These are phyloP conservation scores for Pseudomyrmex flavicornis DNA, from an alignment of 1,140 invertebrate species.

Conservation along the genomic window DNA sequence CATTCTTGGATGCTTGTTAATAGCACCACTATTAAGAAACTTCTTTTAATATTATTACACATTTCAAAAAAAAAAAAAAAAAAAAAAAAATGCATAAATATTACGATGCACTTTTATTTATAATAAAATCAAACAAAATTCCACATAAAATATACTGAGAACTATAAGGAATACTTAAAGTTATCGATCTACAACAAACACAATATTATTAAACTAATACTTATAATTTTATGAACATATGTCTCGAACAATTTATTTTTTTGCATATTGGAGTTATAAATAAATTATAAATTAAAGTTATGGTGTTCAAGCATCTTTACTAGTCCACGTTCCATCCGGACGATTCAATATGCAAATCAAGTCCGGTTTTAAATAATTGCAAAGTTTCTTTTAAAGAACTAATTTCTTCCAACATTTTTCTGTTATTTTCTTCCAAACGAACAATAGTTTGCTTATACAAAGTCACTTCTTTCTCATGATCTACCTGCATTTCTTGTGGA, in stretches of 20 bases:
- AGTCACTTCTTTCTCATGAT: conserved; percentile 66
- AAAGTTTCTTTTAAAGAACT: conserved; percentile 68
- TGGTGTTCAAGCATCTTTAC: conserved; percentile 7
- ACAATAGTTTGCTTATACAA: conserved; percentile 72
- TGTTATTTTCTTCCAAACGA: conserved; percentile 74
- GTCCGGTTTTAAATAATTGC: conserved; percentile 54
- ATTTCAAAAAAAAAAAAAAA: neutral
- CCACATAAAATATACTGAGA: conserved; percentile 4
- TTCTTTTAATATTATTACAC: neutral
- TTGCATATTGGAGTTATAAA: conserved; percentile 1
- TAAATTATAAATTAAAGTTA: conserved; percentile 1
- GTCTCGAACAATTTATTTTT: neutral
- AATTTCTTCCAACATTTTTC: conserved; percentile 72
- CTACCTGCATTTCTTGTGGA: conserved; percentile 60
- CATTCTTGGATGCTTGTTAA: neutral
- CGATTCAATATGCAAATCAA: conserved; percentile 66
- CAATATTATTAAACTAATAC: neutral
- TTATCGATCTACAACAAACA: neutral
- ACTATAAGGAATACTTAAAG: neutral
- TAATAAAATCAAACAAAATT: neutral
- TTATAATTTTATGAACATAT: neutral
- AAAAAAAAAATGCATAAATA: too few relatives aligned
- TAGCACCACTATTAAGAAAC: neutral
- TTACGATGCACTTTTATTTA: neutral
- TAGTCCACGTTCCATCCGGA: conserved; percentile 57